Evolutionary conservation across 2,113 vertebrate genomes (phyloP).

Genomic region (Limanda limanda): DNA sequence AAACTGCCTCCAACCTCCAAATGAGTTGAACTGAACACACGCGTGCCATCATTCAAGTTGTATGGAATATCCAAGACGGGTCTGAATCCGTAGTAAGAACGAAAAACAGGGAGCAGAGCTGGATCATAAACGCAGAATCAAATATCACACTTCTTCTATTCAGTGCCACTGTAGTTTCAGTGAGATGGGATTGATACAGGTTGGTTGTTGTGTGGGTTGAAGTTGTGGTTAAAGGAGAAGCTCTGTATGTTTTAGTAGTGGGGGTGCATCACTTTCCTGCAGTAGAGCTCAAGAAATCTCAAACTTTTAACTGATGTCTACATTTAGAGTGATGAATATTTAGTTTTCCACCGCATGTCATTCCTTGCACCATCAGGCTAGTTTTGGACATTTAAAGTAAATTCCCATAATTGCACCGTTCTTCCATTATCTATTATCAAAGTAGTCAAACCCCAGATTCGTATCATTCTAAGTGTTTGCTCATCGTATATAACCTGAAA

Average conservation of each 20-base stretch:
- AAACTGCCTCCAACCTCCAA: constrained; percentile 1
- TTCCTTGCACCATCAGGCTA: background rate
- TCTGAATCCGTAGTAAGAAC: background rate
- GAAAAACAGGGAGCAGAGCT: background rate
- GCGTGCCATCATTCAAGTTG: background rate
- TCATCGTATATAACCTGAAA: background rate
- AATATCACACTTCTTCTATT: constrained; percentile 19
- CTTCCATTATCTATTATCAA: background rate
- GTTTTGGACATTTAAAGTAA: background rate
- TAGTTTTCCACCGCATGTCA: background rate
- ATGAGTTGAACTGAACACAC: constrained; percentile 17
- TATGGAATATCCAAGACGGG: background rate
- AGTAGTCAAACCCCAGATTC: background rate
- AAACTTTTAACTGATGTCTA: background rate
- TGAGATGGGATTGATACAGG: constrained; percentile 4
- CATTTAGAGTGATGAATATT: too few species aligned
- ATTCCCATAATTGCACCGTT: background rate
- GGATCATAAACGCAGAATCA: constrained; percentile 11
- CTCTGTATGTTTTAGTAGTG: background rate
- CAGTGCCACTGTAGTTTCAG: background rate
- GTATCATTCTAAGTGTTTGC: constrained; percentile 6
- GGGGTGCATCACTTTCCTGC: background rate
- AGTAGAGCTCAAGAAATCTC: background rate
- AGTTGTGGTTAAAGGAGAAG: too few species aligned
- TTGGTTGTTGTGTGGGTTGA: constrained; percentile 2